Base-by-base conservation (phyloP, 2,797 vertebrate species). In the Buphagus erythrorhynchus region DNA sequence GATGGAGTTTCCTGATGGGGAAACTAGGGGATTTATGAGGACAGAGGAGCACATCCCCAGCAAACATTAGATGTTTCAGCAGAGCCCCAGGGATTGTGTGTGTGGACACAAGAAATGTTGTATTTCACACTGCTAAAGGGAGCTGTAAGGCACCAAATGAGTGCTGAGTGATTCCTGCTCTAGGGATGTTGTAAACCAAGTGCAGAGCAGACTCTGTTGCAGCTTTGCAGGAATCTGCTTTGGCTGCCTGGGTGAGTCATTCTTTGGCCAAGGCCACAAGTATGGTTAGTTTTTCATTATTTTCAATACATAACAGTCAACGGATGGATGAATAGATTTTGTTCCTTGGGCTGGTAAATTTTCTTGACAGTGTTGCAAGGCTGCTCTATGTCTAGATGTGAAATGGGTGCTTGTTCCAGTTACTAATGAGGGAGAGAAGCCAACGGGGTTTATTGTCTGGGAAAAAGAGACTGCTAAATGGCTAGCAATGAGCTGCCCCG, bases 321-420 rank as follows among this genome's bases (percentile, higher is more conserved):
- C 0, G 73, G 82, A 55, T 76, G 90, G 94, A 54, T 90, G 90
- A 95, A 95, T 85, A 95, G 80, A 79, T 93, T 84, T 85, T 74
- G 61, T 78, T 95, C 42, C 57, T 90, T 3, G 1, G 79, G 71
- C 83, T 96, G 91, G 90, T 97, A 78, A 91, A 88, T 95, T 95
- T 94, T 96, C 85, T 75, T 95, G 95, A 91, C 73, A 92, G 68
- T 78, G 54, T 91, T 93, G 91, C 36, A 74, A 88, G 45, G 83
- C 85, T 85, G 77, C 52, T 96, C 85, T 95, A 63, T 93, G 85
- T 84, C 69, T 71, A 52, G 21, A 86, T 93, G 85, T 92, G 79
- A 96, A 95, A 77, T 79, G 73, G 48, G 29, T 79, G 55, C 88
- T 95, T 96, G 91, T 96, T 95, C 90, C 73, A 96, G 87, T 93